phyloP scores from a whole-genome alignment of 2,113 vertebrate genomes.

The Leucosticte australis region DNA sequence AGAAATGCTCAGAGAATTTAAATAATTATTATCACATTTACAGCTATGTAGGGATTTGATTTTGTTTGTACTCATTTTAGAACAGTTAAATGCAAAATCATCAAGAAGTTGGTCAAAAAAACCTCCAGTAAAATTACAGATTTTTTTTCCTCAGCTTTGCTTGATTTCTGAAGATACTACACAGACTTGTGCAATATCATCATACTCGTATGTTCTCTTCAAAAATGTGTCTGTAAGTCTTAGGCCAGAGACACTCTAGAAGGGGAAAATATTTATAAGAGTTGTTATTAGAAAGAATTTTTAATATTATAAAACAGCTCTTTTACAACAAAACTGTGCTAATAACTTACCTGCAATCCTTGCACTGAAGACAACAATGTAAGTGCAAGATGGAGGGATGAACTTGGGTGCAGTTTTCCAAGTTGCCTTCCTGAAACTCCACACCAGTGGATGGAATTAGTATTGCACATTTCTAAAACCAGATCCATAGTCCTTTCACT shows the following conservation, averaged over 20 bases:
- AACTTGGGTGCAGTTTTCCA: slow-evolving; percentile 90
- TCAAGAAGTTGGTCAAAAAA: slow-evolving; percentile 67
- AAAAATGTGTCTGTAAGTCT: slow-evolving; percentile 94
- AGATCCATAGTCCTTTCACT: slow-evolving; percentile 99
- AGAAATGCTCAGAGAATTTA: slow-evolving; percentile 51
- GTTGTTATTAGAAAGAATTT: not conserved
- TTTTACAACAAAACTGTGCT: not conserved
- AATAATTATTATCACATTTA: not conserved
- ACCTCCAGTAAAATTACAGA: not conserved
- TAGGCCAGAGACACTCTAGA: slow-evolving; percentile 92
- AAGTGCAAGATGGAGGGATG: slow-evolving; percentile 89
- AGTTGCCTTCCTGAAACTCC: slow-evolving; percentile 93
- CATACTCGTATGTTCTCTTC: slow-evolving; percentile 97
- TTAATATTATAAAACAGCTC: not conserved
- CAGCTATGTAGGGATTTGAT: not conserved
- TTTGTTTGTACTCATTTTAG: slow-evolving; percentile 4
- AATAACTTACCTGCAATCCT: slow-evolving; percentile 86
- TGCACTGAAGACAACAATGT: slow-evolving; percentile 90
- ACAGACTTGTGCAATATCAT: slow-evolving; percentile 96
- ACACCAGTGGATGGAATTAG: slow-evolving; percentile 93
- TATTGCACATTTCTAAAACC: slow-evolving; percentile 96
- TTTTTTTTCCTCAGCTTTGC: slow-evolving; percentile 72
- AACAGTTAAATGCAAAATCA: not conserved
- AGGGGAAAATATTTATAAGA: slow-evolving; percentile 21
- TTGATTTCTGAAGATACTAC: slow-evolving; percentile 87